Conservation (phyloP, 2,888 invertebrate genomes). For the Drosophila kuntzei region DNA sequence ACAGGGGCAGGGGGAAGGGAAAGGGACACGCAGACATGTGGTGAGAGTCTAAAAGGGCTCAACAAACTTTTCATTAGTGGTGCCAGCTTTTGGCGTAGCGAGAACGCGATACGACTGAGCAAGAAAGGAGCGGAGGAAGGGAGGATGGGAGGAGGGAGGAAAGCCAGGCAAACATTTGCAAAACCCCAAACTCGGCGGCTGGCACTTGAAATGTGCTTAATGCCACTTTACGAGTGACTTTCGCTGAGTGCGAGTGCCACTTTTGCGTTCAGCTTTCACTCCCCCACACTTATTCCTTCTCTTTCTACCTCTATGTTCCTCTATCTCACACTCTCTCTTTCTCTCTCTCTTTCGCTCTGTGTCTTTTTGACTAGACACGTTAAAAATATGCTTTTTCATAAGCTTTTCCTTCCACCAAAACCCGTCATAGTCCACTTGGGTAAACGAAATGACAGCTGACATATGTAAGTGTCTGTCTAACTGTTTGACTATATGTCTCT, state of each 20-base stretch:
- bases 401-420: constrained; percentile 32
- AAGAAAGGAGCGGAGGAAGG: background rate
- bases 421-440: constrained; percentile 31
- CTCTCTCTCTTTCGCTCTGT: background rate
- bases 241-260: constrained; percentile 77
- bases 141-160: constrained; percentile 22
- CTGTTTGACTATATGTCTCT: constrained; percentile 32
- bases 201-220: constrained; percentile 79
- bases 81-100: constrained; percentile 53
- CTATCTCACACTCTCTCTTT: background rate
- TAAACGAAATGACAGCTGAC: constrained; percentile 81
- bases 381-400: constrained; percentile 67
- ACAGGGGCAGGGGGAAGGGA: background rate
- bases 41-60: constrained; percentile 70
- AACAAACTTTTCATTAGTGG: constrained; percentile 77
- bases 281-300: constrained; percentile 10
- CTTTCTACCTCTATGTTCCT: constrained; percentile 1
- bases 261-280: constrained; percentile 66
- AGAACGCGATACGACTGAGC: constrained; percentile 12
- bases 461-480: constrained; percentile 75
- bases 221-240: constrained; percentile 83
- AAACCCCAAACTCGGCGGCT: constrained; percentile 61
- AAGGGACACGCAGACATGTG: constrained; percentile 47
- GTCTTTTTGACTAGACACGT: constrained; percentile 56
- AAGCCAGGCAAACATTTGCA: constrained; percentile 68